Evolutionary conservation across 2,888 invertebrate genomes (phyloP).

Genomic region (Herminia tarsipennalis): DNA sequence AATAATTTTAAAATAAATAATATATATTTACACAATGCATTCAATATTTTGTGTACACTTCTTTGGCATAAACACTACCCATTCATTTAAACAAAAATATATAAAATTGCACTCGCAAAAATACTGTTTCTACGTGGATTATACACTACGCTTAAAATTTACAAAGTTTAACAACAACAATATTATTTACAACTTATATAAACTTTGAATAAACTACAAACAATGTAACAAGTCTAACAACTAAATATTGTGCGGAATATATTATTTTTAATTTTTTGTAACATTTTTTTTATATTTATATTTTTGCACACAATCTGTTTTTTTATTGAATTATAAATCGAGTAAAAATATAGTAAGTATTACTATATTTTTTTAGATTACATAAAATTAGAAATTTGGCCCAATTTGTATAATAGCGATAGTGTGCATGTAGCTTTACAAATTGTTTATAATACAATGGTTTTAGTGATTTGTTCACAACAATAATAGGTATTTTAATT

Average conservation of each 20-base stretch:
- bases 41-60: constrained; percentile 73
- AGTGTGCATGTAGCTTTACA: neutral
- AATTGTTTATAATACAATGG: neutral
- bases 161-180: constrained; percentile 58
- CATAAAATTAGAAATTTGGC: too few species aligned
- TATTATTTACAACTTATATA: constrained; percentile 60
- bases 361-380: too few species aligned
- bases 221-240: constrained; percentile 51
- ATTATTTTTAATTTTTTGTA: neutral
- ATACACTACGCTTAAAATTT: constrained; percentile 49
- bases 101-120: constrained; percentile 77
- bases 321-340: neutral
- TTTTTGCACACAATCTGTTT: neutral
- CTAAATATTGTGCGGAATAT: constrained; percentile 42
- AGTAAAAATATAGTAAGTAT: too few species aligned
- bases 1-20: constrained; percentile 35
- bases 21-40: constrained; percentile 72
- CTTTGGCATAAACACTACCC: constrained; percentile 81
- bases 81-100: constrained; percentile 55
- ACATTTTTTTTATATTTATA: too few species aligned
- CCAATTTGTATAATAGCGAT: neutral
- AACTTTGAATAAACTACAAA: constrained; percentile 54
- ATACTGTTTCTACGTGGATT: constrained; percentile 64
- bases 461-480: constrained; percentile 16
- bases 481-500: constrained; percentile 15